These are phyloP conservation scores for Achatina immaculata DNA, from an alignment of 1,140 invertebrate genomes.

Conservation along the genomic window DNA sequence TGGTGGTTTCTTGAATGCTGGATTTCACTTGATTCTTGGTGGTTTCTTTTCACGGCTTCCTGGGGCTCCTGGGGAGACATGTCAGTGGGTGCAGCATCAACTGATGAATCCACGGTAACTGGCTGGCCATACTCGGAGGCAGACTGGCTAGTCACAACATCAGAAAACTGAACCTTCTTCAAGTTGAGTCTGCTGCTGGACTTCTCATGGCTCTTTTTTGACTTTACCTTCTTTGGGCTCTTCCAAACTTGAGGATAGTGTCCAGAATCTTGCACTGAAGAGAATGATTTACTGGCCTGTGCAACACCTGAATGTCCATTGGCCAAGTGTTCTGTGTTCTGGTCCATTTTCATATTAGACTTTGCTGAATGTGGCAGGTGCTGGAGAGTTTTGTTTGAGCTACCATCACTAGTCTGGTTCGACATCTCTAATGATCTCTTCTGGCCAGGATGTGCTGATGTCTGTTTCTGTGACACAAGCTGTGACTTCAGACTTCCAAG, in stretches of 20 bases:
- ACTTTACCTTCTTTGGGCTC: neutral
- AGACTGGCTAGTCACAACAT: neutral
- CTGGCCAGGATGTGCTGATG: neutral
- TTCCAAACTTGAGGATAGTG: neutral
- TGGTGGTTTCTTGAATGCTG: no score
- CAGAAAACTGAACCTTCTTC: conserved; percentile 24
- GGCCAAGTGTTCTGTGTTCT: no score
- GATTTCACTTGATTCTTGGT: neutral
- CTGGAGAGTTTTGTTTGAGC: no score
- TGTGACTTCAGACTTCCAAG: neutral
- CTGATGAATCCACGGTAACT: neutral
- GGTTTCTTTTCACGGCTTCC: neutral
- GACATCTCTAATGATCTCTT: neutral
- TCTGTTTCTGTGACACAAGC: neutral
- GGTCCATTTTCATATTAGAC: no score
- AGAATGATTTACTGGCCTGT: neutral
- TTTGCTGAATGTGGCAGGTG: no score
- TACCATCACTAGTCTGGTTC: no score
- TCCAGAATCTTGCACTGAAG: neutral
- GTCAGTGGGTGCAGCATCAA: neutral
- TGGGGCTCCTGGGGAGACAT: no score
- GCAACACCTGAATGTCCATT: neutral
- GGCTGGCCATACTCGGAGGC: neutral
- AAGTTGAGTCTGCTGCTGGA: neutral
- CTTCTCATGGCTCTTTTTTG: neutral